Conservation (phyloP, 2,113 vertebrate genomes). For the Ceratotherium simum region DNA sequence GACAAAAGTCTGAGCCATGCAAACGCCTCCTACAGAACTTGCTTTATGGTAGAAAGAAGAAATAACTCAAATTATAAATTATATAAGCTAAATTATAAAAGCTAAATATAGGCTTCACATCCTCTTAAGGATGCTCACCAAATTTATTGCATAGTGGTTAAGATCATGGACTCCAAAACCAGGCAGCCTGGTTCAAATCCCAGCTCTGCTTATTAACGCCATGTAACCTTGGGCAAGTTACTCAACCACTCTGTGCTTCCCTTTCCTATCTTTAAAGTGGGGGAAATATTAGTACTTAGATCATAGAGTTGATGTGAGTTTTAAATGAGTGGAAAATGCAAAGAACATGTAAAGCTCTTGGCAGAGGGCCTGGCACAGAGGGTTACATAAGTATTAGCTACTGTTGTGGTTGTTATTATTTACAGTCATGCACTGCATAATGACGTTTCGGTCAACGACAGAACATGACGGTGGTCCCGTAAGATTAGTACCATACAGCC, state of each 20-base stretch:
- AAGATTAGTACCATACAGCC: too few species aligned
- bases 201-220: background rate
- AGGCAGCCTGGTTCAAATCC: background rate
- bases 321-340: background rate
- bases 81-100: background rate
- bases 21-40: background rate
- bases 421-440: too few species aligned
- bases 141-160: background rate
- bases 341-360: background rate
- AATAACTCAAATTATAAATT: background rate
- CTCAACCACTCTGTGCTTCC: background rate
- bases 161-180: background rate
- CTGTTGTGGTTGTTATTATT: background rate
- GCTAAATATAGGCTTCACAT: background rate
- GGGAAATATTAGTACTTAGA: background rate
- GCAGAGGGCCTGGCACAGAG: background rate
- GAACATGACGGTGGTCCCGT: too few species aligned
- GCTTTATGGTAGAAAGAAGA: background rate
- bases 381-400: background rate
- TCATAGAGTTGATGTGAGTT: background rate
- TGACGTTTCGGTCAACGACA: too few species aligned
- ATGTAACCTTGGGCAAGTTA: rapidly evolving
- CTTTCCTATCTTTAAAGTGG: background rate
- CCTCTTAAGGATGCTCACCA: background rate
- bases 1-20: background rate